Conservation (phyloP, 2,888 invertebrate species). For the Autographa pulchrina region DNA sequence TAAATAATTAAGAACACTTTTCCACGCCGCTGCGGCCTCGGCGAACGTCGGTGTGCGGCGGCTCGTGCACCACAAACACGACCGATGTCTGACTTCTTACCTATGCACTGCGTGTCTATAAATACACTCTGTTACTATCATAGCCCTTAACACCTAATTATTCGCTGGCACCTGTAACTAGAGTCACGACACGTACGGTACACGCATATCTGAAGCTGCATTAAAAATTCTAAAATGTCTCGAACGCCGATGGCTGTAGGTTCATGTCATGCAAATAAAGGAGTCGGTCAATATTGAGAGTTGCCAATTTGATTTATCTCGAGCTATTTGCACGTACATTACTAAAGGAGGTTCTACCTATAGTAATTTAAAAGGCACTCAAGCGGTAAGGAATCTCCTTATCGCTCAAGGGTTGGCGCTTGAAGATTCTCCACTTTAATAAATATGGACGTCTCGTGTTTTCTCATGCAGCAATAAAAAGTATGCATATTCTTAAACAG, state of each 20-base stretch:
- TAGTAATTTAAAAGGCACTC: conserved; percentile 19
- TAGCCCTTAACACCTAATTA: neutral
- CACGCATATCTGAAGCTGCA: neutral
- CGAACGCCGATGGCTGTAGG: neutral
- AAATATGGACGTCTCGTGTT: conserved; percentile 55
- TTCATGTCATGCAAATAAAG: neutral
- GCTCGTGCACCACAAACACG: conserved; percentile 45
- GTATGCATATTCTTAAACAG: conserved; percentile 68
- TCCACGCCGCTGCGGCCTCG: conserved; percentile 64
- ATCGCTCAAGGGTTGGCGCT: conserved; percentile 39
- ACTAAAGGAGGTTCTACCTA: neutral
- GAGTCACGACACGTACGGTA: neutral
- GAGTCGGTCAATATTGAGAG: neutral
- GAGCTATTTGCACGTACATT: neutral
- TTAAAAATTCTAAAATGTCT: neutral
- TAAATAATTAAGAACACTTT: conserved; percentile 86
- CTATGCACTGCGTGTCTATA: conserved; percentile 9
- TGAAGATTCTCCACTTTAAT: conserved; percentile 42
- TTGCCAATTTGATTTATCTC: conserved; percentile 4
- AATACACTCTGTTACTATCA: neutral
- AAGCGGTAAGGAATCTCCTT: conserved; percentile 16
- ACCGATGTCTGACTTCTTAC: conserved; percentile 21
- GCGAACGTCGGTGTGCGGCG: conserved; percentile 36
- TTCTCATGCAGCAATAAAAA: conserved; percentile 63
- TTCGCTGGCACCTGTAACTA: neutral